A percentile compares a stretch with the other conserved stretches of the same genome.
These are phyloP conservation scores for Hirtodrosophila alboralis DNA, from an alignment of 2,888 invertebrate genomes.

Conservation along the genomic window DNA sequence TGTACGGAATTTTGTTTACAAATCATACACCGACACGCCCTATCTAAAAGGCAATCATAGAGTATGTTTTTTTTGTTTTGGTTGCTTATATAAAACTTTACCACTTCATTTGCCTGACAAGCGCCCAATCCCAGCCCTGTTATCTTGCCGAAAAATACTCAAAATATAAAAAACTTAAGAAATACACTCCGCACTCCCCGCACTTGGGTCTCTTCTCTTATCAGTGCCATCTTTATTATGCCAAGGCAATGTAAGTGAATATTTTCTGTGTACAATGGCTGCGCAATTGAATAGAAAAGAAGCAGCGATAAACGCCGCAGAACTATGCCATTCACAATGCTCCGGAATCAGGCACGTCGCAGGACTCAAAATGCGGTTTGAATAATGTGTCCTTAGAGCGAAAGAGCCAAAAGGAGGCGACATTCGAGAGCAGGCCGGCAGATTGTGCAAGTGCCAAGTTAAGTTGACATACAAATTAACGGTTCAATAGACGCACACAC, in stretches of 20 bases:
- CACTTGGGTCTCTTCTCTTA: conserved; percentile 45
- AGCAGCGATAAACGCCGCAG: conserved; percentile 21
- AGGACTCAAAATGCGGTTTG: conserved; percentile 47
- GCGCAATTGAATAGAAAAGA: conserved; percentile 49
- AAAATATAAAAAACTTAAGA: conserved; percentile 17
- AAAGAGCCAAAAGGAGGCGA: conserved; percentile 16
- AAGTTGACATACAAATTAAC: conserved; percentile 72
- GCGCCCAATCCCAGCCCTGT: conserved; percentile 29
- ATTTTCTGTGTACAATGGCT: conserved; percentile 29
- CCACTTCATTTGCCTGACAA: conserved; percentile 67
- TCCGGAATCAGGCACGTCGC: conserved; percentile 52
- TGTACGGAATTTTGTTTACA: conserved; percentile 22
- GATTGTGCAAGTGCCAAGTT: conserved; percentile 57
- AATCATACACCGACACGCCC: conserved; percentile 23
- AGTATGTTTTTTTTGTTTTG: conserved; percentile 32
- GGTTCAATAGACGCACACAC: conserved; percentile 68
- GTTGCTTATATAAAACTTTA: conserved; percentile 52
- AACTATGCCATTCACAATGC: conserved; percentile 39
- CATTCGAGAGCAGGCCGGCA: conserved; percentile 10
- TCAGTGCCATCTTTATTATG: conserved; percentile 57
- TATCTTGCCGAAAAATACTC: conserved; percentile 29
- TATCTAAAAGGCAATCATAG: conserved; percentile 45
- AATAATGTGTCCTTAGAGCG: conserved; percentile 43
- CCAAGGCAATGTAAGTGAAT: conserved; percentile 55
- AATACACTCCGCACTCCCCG: too few relatives aligned